Conservation (phyloP, 2,113 vertebrate species). For the Cathartes aura region DNA sequence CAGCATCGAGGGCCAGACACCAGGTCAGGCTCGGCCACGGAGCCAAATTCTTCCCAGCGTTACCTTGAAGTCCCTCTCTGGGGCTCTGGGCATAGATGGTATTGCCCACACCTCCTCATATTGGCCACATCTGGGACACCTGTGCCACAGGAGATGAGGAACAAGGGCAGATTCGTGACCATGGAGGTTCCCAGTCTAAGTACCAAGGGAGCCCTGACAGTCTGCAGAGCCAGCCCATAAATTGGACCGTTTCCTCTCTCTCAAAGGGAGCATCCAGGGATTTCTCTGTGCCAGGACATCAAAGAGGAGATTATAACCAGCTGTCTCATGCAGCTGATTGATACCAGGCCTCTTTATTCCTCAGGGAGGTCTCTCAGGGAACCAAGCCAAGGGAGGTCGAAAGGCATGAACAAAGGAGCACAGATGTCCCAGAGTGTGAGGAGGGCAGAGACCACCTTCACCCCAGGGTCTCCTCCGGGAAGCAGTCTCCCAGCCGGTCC, state of each 20-base stretch:
- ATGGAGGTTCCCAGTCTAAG: neutral
- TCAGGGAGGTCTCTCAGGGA: neutral
- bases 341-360: neutral
- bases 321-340: conserved; percentile 4
- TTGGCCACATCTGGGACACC: neutral
- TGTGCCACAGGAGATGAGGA: neutral
- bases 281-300: neutral
- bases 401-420: neutral
- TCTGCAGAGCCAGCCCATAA: neutral
- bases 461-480: neutral
- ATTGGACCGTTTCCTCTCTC: neutral
- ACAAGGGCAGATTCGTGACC: neutral
- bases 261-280: neutral
- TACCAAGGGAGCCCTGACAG: neutral
- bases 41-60: neutral
- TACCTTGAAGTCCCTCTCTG: neutral
- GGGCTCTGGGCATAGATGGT: neutral
- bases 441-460: neutral
- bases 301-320: neutral
- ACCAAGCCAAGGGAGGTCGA: neutral
- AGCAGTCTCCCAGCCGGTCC: neutral
- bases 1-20: neutral
- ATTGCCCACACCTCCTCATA: neutral
- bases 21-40: neutral
- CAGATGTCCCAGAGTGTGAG: neutral